These are phyloP conservation scores for Phaenicophaeus curvirostris DNA, from an alignment of 2,797 vertebrate species.

Conservation along the genomic window DNA sequence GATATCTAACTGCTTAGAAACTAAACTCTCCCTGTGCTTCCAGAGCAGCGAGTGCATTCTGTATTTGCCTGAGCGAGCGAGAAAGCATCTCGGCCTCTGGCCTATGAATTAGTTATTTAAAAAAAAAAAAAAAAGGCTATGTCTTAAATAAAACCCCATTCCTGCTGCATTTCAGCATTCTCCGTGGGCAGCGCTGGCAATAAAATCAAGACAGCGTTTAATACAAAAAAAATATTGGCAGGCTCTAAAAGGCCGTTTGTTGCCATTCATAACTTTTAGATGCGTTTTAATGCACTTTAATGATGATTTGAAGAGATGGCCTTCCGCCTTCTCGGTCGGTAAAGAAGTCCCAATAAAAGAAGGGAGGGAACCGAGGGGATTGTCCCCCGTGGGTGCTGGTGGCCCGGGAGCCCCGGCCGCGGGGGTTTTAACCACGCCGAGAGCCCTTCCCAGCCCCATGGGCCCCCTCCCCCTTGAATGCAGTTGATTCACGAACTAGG, in stretches of 20 bases:
- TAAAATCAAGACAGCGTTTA: conserved; percentile 49
- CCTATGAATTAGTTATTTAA: background rate
- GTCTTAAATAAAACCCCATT: background rate
- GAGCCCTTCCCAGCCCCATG: background rate
- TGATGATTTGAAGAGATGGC: conserved; percentile 1
- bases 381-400: background rate
- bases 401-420: background rate
- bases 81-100: background rate
- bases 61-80: background rate
- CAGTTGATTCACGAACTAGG: conserved; percentile 24
- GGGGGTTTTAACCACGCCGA: background rate
- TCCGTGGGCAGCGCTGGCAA: background rate
- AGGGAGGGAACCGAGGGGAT: too few species aligned
- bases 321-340: background rate
- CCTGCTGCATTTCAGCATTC: conserved; percentile 16
- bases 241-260: conserved; percentile 37
- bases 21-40: background rate
- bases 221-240: conserved; percentile 7
- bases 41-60: background rate
- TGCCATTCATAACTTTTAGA: conserved; percentile 46
- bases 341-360: background rate
- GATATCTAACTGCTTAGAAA: background rate
- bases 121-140: background rate
- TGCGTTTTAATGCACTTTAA: conserved; percentile 18
- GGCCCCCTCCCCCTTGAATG: background rate